Percentiles rank a stretch among this genome's conserved stretches.
Conservation (phyloP, 2,113 vertebrate species). For the Oreochromis niloticus region DNA sequence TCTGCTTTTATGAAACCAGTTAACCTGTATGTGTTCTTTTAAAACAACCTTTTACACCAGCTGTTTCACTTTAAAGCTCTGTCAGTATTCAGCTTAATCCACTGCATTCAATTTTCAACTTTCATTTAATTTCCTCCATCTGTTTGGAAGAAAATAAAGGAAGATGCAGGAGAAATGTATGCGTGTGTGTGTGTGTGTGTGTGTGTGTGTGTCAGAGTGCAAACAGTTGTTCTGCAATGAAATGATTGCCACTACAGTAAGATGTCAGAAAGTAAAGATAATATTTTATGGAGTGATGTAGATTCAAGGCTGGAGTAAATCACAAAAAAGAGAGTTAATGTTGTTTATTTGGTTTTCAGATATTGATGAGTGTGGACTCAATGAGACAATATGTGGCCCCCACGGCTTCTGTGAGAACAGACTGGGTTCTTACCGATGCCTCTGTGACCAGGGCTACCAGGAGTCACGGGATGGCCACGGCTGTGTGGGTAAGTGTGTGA, state of each 20-base stretch:
- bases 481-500: conserved; percentile 83
- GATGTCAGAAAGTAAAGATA: background rate
- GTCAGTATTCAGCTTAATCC: background rate
- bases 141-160: background rate
- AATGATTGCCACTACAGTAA: background rate
- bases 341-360: conserved; percentile 72
- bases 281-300: background rate
- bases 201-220: background rate
- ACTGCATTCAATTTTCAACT: background rate
- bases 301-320: background rate
- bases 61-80: background rate
- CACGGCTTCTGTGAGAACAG: conserved; percentile 92
- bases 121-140: background rate
- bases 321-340: background rate
- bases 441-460: conserved; percentile 92
- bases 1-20: background rate
- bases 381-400: conserved; percentile 80
- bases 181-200: background rate
- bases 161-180: background rate
- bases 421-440: conserved; percentile 86
- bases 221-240: background rate
- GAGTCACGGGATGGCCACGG: conserved; percentile 78
- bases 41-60: background rate
- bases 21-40: background rate
- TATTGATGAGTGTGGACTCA: conserved; percentile 85